phyloP scores from a whole-genome alignment of 2,113 vertebrate species.

The Motacilla alba region DNA sequence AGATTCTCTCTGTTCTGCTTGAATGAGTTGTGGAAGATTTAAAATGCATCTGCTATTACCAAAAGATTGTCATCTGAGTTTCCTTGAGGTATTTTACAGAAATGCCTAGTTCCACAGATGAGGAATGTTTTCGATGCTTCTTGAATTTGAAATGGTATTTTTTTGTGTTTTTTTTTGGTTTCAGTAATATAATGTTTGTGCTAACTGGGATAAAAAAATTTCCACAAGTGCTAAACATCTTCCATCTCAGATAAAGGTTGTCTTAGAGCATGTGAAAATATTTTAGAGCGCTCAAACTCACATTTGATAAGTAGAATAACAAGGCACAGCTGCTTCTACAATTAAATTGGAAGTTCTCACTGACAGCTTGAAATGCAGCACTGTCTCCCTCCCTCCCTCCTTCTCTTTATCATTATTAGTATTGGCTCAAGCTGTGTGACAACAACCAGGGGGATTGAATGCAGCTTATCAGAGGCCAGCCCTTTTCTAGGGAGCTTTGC shows the following conservation, averaged over 20 bases:
- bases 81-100: neutral
- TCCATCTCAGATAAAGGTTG: neutral
- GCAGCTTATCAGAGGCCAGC: neutral
- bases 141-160: neutral
- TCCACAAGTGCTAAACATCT: neutral
- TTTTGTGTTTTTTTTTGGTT: neutral
- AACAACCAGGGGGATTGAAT: neutral
- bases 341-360: neutral
- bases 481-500: neutral
- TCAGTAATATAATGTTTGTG: neutral
- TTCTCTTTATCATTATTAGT: accelerated
- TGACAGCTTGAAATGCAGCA: neutral
- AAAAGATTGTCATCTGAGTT: neutral
- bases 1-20: neutral
- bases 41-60: neutral
- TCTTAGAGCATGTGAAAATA: neutral
- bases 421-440: neutral
- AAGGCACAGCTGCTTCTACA: neutral
- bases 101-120: neutral
- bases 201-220: neutral
- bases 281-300: neutral
- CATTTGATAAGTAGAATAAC: neutral
- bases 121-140: neutral
- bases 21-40: neutral
- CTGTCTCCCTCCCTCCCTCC: neutral